Conservation (phyloP, 2,113 vertebrate genomes). For the Gallinago undulata region DNA sequence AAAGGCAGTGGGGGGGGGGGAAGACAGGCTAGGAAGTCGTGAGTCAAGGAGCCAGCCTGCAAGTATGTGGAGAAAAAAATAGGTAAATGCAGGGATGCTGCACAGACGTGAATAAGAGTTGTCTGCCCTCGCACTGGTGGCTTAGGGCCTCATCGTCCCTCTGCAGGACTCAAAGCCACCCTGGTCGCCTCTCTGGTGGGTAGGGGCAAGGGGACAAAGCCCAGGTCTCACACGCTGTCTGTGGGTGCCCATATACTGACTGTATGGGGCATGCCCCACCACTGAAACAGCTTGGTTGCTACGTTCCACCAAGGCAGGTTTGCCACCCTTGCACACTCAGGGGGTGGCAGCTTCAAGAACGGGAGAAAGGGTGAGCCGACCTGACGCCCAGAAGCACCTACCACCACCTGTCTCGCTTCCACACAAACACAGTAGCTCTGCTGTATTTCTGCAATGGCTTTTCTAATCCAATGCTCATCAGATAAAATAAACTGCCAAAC, state of each 20-base stretch:
- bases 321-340: no score
- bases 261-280: fast-evolving
- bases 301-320: background rate
- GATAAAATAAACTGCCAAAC: background rate
- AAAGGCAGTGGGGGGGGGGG: background rate
- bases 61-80: background rate
- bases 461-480: background rate
- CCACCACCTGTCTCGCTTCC: fast-evolving
- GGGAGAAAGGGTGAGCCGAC: fast-evolving
- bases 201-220: background rate
- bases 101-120: background rate
- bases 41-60: background rate
- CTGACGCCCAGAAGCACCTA: fast-evolving
- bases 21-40: background rate
- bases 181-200: background rate
- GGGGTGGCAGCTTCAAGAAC: fast-evolving
- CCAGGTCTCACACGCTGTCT: fast-evolving
- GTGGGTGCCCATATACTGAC: background rate
- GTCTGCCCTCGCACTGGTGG: background rate
- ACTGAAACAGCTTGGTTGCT: background rate
- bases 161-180: background rate
- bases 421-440: background rate
- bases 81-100: background rate
- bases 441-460: background rate
- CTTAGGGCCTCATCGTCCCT: fast-evolving